Conservation (phyloP, 2,113 vertebrate genomes). For the Thalassarche chlororhynchos region DNA sequence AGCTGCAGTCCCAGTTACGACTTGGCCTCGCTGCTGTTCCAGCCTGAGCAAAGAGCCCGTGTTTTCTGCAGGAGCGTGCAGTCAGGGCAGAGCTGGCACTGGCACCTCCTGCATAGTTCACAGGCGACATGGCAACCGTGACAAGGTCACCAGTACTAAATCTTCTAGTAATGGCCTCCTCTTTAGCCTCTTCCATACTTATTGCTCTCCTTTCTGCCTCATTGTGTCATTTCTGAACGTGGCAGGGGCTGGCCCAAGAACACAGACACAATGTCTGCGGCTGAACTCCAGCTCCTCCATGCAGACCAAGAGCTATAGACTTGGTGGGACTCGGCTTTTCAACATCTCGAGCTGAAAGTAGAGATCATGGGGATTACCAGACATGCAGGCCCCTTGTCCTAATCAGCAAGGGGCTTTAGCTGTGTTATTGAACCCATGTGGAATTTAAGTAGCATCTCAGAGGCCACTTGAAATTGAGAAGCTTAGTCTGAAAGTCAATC, state of each 20-base stretch:
- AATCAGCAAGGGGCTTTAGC: background rate
- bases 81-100: background rate
- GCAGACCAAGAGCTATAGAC: background rate
- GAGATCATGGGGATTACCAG: background rate
- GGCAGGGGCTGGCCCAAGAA: background rate
- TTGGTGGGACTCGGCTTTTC: background rate
- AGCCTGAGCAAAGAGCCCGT: background rate
- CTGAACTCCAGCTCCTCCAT: background rate
- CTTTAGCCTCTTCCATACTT: background rate
- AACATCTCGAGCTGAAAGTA: background rate
- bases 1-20: background rate
- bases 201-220: background rate
- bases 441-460: slow-evolving; percentile 25
- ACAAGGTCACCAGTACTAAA: background rate
- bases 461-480: slow-evolving; percentile 2
- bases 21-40: background rate
- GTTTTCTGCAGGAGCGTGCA: background rate
- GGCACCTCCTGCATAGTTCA: background rate
- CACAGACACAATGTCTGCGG: background rate
- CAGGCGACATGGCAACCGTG: rapidly evolving
- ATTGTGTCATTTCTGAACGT: background rate
- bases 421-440: background rate
- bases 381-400: background rate
- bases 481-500: background rate
- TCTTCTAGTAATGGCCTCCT: background rate